A percentile compares a stretch with the other conserved stretches of the same genome.
Conservation (phyloP, 2,113 vertebrate genomes). For the Hippoglossus stenolepis region DNA sequence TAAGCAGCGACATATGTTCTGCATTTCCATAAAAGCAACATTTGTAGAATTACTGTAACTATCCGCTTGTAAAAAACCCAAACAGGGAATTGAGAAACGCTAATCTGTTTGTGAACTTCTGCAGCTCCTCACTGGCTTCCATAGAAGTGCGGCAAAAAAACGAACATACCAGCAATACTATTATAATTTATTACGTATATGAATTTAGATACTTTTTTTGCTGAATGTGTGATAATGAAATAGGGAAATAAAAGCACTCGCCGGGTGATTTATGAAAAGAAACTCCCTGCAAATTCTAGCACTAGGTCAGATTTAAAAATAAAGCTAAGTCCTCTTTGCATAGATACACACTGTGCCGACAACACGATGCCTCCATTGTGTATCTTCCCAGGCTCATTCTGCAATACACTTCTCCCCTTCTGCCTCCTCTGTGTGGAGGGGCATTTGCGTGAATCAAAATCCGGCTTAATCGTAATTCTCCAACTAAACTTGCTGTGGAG, state of each 20-base stretch:
- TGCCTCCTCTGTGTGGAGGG: conserved; percentile 56
- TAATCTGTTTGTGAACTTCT: conserved; percentile 61
- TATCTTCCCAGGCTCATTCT: neutral
- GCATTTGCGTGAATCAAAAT: conserved; percentile 70
- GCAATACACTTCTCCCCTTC: neutral
- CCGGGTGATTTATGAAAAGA: neutral
- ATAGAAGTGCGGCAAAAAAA: conserved; percentile 9
- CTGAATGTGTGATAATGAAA: neutral
- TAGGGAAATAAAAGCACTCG: neutral
- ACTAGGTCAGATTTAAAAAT: neutral
- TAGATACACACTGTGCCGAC: neutral
- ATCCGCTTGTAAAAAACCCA: conserved; percentile 56
- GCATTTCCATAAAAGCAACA: conserved; percentile 77
- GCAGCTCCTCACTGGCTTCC: conserved; percentile 10
- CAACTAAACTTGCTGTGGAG: conserved; percentile 80
- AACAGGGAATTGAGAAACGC: conserved; percentile 51
- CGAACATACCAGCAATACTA: neutral
- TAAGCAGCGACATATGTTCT: conserved; percentile 77
- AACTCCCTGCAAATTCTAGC: neutral
- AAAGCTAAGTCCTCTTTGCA: neutral
- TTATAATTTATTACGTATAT: neutral
- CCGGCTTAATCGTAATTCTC: conserved; percentile 78
- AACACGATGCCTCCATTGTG: conserved; percentile 30
- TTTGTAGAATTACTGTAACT: conserved; percentile 71
- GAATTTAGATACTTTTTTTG: neutral